These are phyloP conservation scores for Pteronotus mesoamericanus DNA, from an alignment of 2,797 vertebrate species.

Conservation along the genomic window DNA sequence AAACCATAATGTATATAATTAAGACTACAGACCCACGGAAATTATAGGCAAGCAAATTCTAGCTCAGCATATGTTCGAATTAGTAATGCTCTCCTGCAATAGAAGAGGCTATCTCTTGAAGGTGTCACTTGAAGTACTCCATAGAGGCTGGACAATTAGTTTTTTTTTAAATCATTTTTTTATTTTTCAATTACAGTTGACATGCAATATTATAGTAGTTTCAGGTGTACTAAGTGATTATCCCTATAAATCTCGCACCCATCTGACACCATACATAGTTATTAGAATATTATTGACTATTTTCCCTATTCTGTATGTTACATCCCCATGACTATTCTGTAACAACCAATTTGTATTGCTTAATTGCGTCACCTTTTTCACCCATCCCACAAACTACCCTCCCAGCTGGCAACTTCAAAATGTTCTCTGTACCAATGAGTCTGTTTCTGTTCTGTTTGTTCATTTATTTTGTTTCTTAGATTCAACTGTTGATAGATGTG, in stretches of 20 bases:
- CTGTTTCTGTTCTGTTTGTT: background rate
- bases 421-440: background rate
- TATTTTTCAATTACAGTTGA: background rate
- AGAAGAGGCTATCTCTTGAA: background rate
- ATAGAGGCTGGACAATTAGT: background rate
- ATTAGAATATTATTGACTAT: background rate
- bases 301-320: background rate
- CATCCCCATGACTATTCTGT: background rate
- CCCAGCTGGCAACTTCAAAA: background rate
- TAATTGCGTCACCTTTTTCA: background rate
- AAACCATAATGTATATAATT: background rate
- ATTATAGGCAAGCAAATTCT: slow-evolving; percentile 2
- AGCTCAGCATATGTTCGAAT: background rate
- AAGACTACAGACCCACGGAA: background rate
- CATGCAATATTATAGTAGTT: background rate
- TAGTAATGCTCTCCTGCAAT: background rate
- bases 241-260: background rate
- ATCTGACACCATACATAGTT: background rate
- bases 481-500: background rate
- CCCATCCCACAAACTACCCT: background rate
- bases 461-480: background rate
- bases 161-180: background rate
- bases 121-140: background rate
- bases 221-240: background rate
- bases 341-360: background rate